A percentile compares a stretch with the other conserved stretches of the same genome.
phyloP scores from a whole-genome alignment of 2,888 invertebrate genomes.

The Eristalis tenax region DNA sequence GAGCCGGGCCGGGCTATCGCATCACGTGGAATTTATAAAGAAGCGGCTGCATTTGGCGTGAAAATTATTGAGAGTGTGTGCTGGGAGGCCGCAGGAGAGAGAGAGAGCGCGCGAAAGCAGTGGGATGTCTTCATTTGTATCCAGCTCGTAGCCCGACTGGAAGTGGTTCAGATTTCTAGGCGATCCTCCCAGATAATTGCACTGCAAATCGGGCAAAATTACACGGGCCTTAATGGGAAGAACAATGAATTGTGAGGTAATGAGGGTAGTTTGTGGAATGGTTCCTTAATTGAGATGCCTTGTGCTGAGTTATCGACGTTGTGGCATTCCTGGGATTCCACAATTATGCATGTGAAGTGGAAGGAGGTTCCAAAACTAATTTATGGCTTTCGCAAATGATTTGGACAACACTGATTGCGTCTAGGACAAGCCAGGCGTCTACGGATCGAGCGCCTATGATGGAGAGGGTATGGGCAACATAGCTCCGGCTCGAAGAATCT shows the following conservation, averaged over 20 bases:
- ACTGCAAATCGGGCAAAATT: slow-evolving; percentile 33
- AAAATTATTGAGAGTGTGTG: slow-evolving; percentile 41
- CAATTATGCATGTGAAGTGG: background rate
- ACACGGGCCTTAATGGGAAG: slow-evolving; percentile 13
- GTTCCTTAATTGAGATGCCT: background rate
- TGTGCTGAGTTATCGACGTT: background rate
- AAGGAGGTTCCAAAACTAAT: background rate
- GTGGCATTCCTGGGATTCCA: background rate
- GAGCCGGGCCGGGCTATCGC: background rate
- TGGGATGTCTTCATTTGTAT: slow-evolving; percentile 60
- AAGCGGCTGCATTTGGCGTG: slow-evolving; percentile 44
- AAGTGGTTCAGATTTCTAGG: slow-evolving; percentile 18
- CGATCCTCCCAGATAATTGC: slow-evolving; percentile 24
- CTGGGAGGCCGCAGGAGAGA: too few relatives aligned
- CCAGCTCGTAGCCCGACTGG: background rate
- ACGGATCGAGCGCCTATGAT: too few relatives aligned
- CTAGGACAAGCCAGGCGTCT: too few relatives aligned
- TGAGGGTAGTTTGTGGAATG: slow-evolving; percentile 19
- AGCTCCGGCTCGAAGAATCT: too few relatives aligned
- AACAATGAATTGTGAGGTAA: slow-evolving; percentile 38
- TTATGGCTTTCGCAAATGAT: background rate
- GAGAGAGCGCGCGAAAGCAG: slow-evolving; percentile 9
- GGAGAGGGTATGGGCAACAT: too few relatives aligned
- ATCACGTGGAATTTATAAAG: slow-evolving; percentile 33
- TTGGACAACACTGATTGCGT: too few relatives aligned